These are phyloP conservation scores for Nasonia vitripennis DNA, from an alignment of 1,140 invertebrate species.

Conservation along the genomic window DNA sequence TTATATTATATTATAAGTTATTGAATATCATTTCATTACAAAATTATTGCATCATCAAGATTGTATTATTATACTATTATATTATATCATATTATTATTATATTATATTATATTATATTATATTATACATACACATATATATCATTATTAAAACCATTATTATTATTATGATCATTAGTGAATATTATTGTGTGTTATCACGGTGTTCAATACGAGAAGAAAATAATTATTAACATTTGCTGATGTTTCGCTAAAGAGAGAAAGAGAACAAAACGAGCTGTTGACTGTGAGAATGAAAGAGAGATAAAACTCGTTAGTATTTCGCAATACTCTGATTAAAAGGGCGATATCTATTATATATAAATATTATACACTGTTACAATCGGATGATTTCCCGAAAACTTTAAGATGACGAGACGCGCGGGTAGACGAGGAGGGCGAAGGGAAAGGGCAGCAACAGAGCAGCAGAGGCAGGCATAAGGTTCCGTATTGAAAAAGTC, in stretches of 20 bases:
- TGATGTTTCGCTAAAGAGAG: slow-evolving; percentile 28
- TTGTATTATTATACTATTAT: slow-evolving; percentile 53
- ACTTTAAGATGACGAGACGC: slow-evolving; percentile 25
- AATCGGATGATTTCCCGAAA: slow-evolving; percentile 49
- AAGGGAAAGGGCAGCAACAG: slow-evolving; percentile 5
- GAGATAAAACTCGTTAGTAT: slow-evolving; percentile 64
- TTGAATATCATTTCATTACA: slow-evolving; percentile 53
- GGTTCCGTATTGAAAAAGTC: slow-evolving; percentile 45
- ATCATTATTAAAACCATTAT: slow-evolving; percentile 60
- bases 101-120: slow-evolving; percentile 51
- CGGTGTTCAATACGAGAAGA: slow-evolving; percentile 10
- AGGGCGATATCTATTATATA: slow-evolving; percentile 51
- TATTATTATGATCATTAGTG: slow-evolving; percentile 59
- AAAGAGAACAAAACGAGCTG: slow-evolving; percentile 42
- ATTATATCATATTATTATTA: slow-evolving; percentile 54
- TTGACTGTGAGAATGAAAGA: slow-evolving; percentile 49
- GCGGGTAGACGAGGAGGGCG: background rate
- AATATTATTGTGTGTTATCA: slow-evolving; percentile 55
- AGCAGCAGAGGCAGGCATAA: background rate
- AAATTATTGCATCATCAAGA: slow-evolving; percentile 53
- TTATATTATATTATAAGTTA: slow-evolving; percentile 54
- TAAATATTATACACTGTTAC: slow-evolving; percentile 49
- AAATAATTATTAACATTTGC: slow-evolving; percentile 31
- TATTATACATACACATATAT: slow-evolving; percentile 56
- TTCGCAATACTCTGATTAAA: slow-evolving; percentile 65